Base-by-base conservation (phyloP, 2,888 invertebrate species). In the Drosophila meridionalis region DNA sequence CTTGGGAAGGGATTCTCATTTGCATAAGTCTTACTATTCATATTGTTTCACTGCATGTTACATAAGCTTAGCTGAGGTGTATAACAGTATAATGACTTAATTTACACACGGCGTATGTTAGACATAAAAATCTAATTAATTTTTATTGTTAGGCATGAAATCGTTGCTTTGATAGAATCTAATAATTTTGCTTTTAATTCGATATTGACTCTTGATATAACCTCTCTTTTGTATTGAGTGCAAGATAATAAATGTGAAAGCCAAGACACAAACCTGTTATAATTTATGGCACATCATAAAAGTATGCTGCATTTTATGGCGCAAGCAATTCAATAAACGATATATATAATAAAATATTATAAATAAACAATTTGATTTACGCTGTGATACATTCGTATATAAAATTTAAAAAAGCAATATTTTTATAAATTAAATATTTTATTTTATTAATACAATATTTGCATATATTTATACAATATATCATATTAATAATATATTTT, bases 251-350 rank as follows among this genome's bases (percentile, higher is more conserved):
- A 30, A n/a, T 4, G 9, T 1, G 7, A 14, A 2, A 75, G 38
- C 53, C 0, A 36, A n/a, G 68, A 73, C 76, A 40, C 65, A 30
- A 76, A 69, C 78, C 78, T 52, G 0, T 4, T 38, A 0, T 2
- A 45, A 58, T 76, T 80, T 82, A 79, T 73, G 60, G 26, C 48
- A 9, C 55, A 67, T 56, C 87, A 77, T 81, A 83, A 87, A 87
- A 88, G 79, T 88, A 81, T 88, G 83, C 86, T 40, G 53, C 43
- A 62, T 8, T 59, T 83, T 47, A 38, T 73, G 38, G 26, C n/a
- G 8, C 38, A 12, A 4, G 9, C 20, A 20, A 20, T 12, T 8
- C 38, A 9, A 14, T 40, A 4, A 2, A 4, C 0, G 14, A n/a
- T 30, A 4, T 30, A 9, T 26, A 12, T 2, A 28, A 47, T 28